A percentile compares a stretch with the other conserved stretches of the same genome.
These are phyloP conservation scores for Metopolophium dirhodum DNA, from an alignment of 1,140 invertebrate species.

Conservation along the genomic window DNA sequence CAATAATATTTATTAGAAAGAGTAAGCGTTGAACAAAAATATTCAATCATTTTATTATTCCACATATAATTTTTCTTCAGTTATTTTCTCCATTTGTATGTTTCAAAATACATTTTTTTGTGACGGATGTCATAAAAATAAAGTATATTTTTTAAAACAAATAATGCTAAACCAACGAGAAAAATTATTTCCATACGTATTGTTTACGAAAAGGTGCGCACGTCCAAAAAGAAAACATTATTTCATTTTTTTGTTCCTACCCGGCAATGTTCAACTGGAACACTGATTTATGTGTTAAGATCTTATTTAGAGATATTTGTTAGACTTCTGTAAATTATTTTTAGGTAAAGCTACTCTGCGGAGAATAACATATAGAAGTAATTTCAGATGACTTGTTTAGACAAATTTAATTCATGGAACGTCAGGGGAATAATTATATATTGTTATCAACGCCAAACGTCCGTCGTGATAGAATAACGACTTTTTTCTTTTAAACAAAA, in stretches of 20 bases:
- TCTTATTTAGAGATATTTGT: neutral
- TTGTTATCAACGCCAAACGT: neutral
- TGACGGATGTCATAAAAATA: neutral
- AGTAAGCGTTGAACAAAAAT: neutral
- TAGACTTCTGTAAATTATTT: neutral
- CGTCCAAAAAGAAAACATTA: neutral
- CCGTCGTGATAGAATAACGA: neutral
- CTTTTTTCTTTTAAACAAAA: neutral
- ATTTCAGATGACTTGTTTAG: neutral
- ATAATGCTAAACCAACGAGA: neutral
- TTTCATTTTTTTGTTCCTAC: neutral
- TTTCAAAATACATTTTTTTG: neutral
- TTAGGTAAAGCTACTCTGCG: neutral
- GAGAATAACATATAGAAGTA: neutral
- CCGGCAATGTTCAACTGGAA: neutral
- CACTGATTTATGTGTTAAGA: neutral
- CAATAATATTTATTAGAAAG: neutral
- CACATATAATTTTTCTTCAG: neutral
- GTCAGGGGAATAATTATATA: neutral
- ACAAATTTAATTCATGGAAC: neutral
- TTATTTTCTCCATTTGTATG: neutral
- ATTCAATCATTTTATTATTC: neutral
- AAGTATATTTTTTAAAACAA: conserved; percentile 26
- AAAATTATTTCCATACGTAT: neutral
- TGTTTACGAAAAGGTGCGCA: neutral